Evolutionary conservation across 2,797 vertebrate genomes (phyloP).

Genomic region (Channallabes apus): DNA sequence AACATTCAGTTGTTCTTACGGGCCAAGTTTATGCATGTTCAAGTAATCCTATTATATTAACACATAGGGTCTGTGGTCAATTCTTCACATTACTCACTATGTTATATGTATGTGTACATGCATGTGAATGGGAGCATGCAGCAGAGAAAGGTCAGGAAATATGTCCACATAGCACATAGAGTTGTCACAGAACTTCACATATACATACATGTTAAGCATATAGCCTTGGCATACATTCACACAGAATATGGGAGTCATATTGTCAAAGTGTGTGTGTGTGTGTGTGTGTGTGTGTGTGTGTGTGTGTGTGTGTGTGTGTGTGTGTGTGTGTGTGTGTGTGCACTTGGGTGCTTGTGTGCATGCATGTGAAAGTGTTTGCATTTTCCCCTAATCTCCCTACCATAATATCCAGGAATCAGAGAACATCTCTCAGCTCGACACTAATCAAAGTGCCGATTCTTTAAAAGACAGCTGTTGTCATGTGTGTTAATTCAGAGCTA

Average conservation of each 20-base stretch:
- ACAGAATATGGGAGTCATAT: conserved; percentile 70
- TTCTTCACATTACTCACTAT: neutral
- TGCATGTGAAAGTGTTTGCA: conserved; percentile 57
- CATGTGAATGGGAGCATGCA: conserved; percentile 8
- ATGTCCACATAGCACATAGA: conserved; percentile 56
- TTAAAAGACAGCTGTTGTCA: conserved; percentile 84
- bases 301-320: conserved; percentile 39
- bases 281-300: conserved; percentile 40
- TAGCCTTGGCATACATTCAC: conserved; percentile 55
- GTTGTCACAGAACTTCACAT: conserved; percentile 27
- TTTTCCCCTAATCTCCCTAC: conserved; percentile 73
- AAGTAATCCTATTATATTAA: neutral
- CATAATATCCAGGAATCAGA: conserved; percentile 79
- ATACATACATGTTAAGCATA: conserved; percentile 48
- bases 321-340: conserved; percentile 28
- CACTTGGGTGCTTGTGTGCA: conserved; percentile 51
- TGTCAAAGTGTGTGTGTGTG: conserved; percentile 55
- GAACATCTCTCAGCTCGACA: conserved; percentile 71
- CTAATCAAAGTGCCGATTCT: conserved; percentile 85
- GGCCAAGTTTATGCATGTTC: conserved; percentile 26
- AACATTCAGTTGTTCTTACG: conserved; percentile 6
- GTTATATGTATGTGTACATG: neutral
- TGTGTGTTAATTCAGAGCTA: conserved; percentile 74
- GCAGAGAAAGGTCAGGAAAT: conserved; percentile 34
- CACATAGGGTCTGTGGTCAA: conserved; percentile 3